phyloP scores from a whole-genome alignment of 2,888 invertebrate species.

The Neoaliturus tenellus region DNA sequence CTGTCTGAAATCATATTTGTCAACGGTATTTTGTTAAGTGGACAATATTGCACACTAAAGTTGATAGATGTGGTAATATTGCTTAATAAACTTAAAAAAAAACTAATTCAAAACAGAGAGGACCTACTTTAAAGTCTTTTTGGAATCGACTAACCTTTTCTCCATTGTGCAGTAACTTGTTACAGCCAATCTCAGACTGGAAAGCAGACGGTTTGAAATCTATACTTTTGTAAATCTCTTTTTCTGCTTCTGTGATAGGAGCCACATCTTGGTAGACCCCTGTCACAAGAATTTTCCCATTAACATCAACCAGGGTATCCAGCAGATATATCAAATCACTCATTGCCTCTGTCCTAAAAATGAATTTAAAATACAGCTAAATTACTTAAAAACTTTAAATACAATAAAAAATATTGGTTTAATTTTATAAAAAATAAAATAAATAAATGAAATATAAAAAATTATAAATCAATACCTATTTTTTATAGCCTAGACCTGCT shows the following conservation, averaged over 20 bases:
- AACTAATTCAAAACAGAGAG: too few species aligned
- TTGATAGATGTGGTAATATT: too few species aligned
- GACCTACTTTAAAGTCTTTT: too few species aligned
- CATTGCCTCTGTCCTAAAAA: slow-evolving; percentile 88
- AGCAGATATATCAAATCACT: slow-evolving; percentile 92
- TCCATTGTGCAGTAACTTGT: slow-evolving; percentile 64
- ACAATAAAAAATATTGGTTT: too few species aligned
- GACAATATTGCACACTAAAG: too few species aligned
- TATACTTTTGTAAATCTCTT: slow-evolving; percentile 74
- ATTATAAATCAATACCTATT: too few species aligned
- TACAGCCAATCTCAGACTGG: slow-evolving; percentile 64
- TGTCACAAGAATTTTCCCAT: slow-evolving; percentile 90
- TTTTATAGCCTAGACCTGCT: too few species aligned
- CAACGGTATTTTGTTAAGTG: too few species aligned
- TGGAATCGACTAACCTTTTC: slow-evolving; percentile 66
- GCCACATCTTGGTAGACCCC: slow-evolving; percentile 86
- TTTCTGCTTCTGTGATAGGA: slow-evolving; percentile 73
- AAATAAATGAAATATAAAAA: too few species aligned
- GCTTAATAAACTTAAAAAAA: too few species aligned
- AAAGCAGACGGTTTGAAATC: slow-evolving; percentile 76
- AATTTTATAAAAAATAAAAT: too few species aligned
- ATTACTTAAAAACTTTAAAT: neutral
- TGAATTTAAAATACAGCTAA: slow-evolving; percentile 9
- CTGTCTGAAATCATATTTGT: slow-evolving; percentile 73
- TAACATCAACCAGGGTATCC: slow-evolving; percentile 87